Conservation (phyloP, 2,888 invertebrate species). For the Himalopsyche kuldschensis region DNA sequence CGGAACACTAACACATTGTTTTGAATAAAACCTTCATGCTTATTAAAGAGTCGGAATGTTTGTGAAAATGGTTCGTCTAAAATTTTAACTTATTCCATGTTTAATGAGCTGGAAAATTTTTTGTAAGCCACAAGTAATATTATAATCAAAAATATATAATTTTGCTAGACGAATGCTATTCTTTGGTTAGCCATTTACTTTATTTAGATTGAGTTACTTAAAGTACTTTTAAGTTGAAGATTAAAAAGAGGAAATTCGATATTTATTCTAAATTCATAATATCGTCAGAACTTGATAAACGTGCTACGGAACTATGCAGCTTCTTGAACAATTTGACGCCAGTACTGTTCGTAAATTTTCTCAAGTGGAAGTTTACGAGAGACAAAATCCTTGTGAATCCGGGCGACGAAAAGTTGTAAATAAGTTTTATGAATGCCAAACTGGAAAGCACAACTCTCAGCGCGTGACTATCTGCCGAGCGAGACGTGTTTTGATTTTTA, state of each 20-base stretch:
- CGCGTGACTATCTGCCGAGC: neutral
- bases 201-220: no score
- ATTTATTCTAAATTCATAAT: neutral
- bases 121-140: no score
- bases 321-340: neutral
- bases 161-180: no score
- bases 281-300: neutral
- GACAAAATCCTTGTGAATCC: neutral
- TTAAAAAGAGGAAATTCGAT: neutral
- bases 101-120: no score
- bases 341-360: neutral
- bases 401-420: neutral
- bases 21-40: no score
- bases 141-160: no score
- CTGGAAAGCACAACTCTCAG: neutral
- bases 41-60: no score
- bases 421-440: neutral
- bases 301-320: neutral
- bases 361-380: neutral
- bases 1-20: no score
- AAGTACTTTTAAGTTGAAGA: neutral
- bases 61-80: no score
- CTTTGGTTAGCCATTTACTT: no score
- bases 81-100: no score
- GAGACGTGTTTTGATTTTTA: neutral